Evolutionary conservation across 2,888 invertebrate genomes (phyloP), one percentile per base, ranked within the genome.

Genomic region (Caenorhabditis uteleia): DNA sequence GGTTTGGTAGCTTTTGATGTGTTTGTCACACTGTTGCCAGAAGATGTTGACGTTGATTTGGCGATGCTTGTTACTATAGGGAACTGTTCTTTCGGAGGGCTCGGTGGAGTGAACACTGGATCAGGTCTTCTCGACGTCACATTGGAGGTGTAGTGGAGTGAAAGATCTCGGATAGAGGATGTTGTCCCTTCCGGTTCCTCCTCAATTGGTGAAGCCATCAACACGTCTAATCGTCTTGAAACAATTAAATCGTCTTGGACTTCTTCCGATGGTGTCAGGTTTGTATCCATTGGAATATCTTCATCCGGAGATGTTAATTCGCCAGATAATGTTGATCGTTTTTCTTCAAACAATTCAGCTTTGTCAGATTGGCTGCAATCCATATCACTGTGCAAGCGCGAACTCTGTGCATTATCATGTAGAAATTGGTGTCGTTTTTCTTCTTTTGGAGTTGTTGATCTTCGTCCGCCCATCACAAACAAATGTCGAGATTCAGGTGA

Each of bases 261-360:
- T 39, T 67, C 66, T 8, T 55, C 62, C 3, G 64, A 49, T 10
- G 70, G 66, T 20, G 75, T 72, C 49, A 53, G 43, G 27, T 68
- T 64, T 12, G 72, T 73, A 54, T 75, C 73, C 72, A 75, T 73
- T 20, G 75, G 75, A 51, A 75, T 73, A 20, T 75, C 75, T 45
- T 75, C 75, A 56, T 72, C 72, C n/a, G 68, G 64, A 25, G 69
- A 69, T 21, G 72, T 72, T 54, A 72, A 33, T 36, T 72, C 72
- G 8, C 64, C 72, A 7, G 54, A 55, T 47, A 50, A 38, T 7
- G 57, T 59, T 2, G 66, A 65, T 31, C 58, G 58, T 33, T 58
- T 23, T n/a, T 64, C 65, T 21, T 57, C 64, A 4, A 53, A 14
- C 18, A 46, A 54, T 40, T 64, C 64, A 3, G 66, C 66, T 23